Base-by-base conservation (phyloP, 2,888 invertebrate genomes). In the Diabrotica balteata region DNA sequence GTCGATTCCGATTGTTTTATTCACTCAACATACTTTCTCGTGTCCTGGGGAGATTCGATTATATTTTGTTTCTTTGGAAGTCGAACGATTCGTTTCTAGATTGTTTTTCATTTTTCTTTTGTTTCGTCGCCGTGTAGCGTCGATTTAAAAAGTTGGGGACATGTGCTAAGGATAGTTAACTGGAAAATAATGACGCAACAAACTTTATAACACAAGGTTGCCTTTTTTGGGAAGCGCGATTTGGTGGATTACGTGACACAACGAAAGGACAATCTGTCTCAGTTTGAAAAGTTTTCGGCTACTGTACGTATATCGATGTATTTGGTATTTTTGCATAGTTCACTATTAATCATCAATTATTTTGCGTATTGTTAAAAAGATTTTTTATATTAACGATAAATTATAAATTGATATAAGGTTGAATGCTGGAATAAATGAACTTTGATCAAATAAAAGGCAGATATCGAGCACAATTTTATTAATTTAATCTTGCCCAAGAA, bases 1-100 rank as follows among this genome's bases (percentile, higher is more conserved):
- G 66, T 63, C 55, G 42, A 57, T 46, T 63, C 57, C 63, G 72
- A 72, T 72, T 72, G 70, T 72, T 72, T 72, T 67, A 70, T 72
- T 72, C 64, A 68, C 68, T 64, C 55, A 68, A 68, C 64, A 54
- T 64, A 59, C 64, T 64, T 63, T 63, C 50, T 53, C 59, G n/a
- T 61, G 63, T 69, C 62, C 64, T 50, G 64, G 58, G 61, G 58
- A 53, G 59, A 65, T 66, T 71, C 66, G 65, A 70, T 67, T 67
- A 70, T 68, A 70, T 63, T 67, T 64, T 55, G 49, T 67, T 64
- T 58, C 59, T 49, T 9, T 22, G 46, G 45, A 64, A 70, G 61
- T 63, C 60, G 54, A 51, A 53, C 53, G 9, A 55, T 66, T 57
- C 51, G 63, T 42, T 63, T 58, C 50, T n/a, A 59, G 66, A 57